Base-by-base conservation (phyloP, 2,113 vertebrate species). In the Calyptommatus sinebrachiatus region DNA sequence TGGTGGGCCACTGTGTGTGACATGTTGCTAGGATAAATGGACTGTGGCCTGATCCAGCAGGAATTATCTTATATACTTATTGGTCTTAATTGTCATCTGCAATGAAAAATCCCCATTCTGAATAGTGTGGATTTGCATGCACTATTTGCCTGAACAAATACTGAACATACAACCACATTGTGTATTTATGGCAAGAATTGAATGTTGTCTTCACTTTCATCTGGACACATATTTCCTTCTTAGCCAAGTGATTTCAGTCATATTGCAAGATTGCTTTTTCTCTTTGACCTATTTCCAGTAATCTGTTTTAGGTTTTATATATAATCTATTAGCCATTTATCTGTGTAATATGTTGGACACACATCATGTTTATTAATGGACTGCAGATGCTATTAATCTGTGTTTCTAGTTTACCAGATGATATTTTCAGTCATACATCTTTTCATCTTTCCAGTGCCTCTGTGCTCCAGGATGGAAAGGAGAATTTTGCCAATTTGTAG, bases 381-480 rank as follows among this genome's bases (percentile, higher is more conserved):
- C 22, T 26, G 35, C 22, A n/a, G 20, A 21, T 29, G 60, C 9
- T 26, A 45, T n/a, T 12, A 22, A 46, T 67, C 0, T 31, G 1
- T 77, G 0, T 71, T 80, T 16, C 48, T 29, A 26, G 7, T 62
- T n/a, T 78, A 9, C 0, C 65, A 76, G 10, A n/a, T 71, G 28
- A 2, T 16, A 67, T 45, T 45, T 69, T 80, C 8, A n/a, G 16
- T 18, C 22, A 60, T 57, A 35, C 21, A 21, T 4, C 8, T 72
- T 84, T 84, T 85, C 14, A 81, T 75, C 69, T 86, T 81, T 91
- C 10, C 88, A 97, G 95, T 95, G 95, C 71, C 79, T 95, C 83
- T 97, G 95, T 78, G 87, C 87, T 69, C 91, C 90, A 28, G 94
- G 93, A 48, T 95, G 90, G 94, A 94, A 84, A 9, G 95, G 90